Evolutionary conservation across 2,113 vertebrate genomes (phyloP), one percentile per base, ranked within the genome.

Genomic region (Nesoenas mayeri): DNA sequence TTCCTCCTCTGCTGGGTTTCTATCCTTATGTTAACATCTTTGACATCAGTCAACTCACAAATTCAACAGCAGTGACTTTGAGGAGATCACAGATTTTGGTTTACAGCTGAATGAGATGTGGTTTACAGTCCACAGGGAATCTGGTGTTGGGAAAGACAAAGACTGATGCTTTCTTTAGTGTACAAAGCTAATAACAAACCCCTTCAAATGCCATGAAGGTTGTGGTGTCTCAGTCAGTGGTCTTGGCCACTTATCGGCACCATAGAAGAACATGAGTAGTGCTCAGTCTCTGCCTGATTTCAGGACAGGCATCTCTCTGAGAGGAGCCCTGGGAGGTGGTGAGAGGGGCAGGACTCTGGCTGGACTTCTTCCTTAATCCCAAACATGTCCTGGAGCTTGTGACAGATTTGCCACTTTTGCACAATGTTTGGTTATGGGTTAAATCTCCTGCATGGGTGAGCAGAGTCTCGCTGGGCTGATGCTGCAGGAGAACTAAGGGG

Each of bases 61-160:
- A 58, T 58, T 32, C 36, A 50, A 29, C 26, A 64, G 5, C 15
- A 47, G 21, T 1, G 9, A 29, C 18, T 44, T 67, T 3, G 7
- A 67, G 73, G 56, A 84, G 21, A 22, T 21, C 9, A 48, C 60
- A 51, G 15, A 29, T 26, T 72, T 72, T 31, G 29, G 12, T 57
- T 67, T 74, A 36, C 22, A 64, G 21, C 25, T 79, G 73, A 79
- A 40, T 0, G 0, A 79, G 61, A 42, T 1, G 11, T 0, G 1
- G 11, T 42, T 42, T 42, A 44, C 15, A 71, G 54, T 13, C 25
- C 1, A 0, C 5, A 32, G 32, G 26, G 28, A 3, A 48, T 32
- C 29, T 70, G 42, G 8, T 48, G 25, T 10, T 70, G 29, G 50
- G 18, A 88, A 84, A 47, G n/a, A 11, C 16, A 62, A 50, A 44